Evolutionary conservation across 2,797 vertebrate genomes (phyloP).

Genomic region (Sebastes diploproa): DNA sequence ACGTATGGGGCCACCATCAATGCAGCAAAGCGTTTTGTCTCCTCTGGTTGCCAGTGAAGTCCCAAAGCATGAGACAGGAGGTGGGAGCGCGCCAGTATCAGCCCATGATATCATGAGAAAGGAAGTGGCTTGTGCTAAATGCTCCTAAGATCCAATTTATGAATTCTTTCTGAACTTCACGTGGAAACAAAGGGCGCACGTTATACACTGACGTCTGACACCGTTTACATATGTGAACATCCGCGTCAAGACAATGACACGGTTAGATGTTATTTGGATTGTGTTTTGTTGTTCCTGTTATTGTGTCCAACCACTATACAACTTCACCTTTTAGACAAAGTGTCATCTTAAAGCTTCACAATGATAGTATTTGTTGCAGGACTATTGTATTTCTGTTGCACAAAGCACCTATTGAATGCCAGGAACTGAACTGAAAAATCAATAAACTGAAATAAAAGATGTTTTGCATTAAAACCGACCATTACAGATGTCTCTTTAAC

Average conservation of each 20-base stretch:
- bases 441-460: neutral
- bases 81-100: conserved; percentile 57
- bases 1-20: conserved; percentile 49
- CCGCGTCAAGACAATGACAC: neutral
- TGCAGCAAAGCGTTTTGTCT: conserved; percentile 36
- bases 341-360: neutral
- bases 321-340: neutral
- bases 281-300: neutral
- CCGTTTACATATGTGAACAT: neutral
- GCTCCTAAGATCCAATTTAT: conserved; percentile 54
- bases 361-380: neutral
- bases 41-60: conserved; percentile 45
- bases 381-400: neutral
- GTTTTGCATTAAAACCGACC: neutral
- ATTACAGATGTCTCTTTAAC: neutral
- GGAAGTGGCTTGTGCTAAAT: conserved; percentile 59
- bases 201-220: conserved; percentile 27
- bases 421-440: neutral
- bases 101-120: conserved; percentile 76
- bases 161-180: conserved; percentile 38
- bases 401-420: neutral
- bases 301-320: neutral
- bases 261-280: neutral
- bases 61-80: conserved; percentile 48
- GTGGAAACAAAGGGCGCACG: conserved; percentile 24